phyloP scores from a whole-genome alignment of 2,113 vertebrate species.

The Physeter macrocephalus region DNA sequence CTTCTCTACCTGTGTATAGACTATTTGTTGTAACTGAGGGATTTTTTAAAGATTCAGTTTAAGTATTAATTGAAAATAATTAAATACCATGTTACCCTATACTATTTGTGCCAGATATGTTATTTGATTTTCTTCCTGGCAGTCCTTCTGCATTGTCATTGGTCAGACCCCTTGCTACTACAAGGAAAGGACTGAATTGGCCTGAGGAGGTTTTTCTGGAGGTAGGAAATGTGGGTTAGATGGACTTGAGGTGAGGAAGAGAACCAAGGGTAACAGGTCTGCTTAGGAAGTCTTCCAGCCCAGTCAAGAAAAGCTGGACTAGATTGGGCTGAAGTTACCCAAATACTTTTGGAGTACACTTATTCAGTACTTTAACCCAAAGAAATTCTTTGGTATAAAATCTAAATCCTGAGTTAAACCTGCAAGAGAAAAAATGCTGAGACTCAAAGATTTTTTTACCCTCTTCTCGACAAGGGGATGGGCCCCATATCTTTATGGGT shows the following conservation, averaged over 20 bases:
- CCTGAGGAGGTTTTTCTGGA: not conserved
- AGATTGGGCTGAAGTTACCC: not conserved
- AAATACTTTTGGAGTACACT: not conserved
- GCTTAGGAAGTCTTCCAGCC: not conserved
- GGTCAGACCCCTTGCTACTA: not conserved
- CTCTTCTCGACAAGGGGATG: not conserved
- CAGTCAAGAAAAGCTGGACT: not conserved
- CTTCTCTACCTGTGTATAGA: not conserved
- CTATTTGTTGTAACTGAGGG: not conserved
- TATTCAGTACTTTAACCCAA: not conserved
- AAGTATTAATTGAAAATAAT: not conserved
- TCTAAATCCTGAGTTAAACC: not conserved
- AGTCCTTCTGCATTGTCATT: not conserved
- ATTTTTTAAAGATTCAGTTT: not conserved
- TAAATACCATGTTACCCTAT: not conserved
- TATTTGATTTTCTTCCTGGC: conserved; percentile 9
- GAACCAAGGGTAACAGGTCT: not conserved
- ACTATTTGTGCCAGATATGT: not conserved
- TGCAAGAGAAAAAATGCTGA: not conserved
- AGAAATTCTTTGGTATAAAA: not conserved
- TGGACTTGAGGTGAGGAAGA: not conserved
- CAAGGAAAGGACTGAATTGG: not conserved
- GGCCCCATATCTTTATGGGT: not conserved
- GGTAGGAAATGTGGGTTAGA: not conserved
- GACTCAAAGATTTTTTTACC: not conserved